phyloP scores from a whole-genome alignment of 2,113 vertebrate genomes.

The Sander vitreus region DNA sequence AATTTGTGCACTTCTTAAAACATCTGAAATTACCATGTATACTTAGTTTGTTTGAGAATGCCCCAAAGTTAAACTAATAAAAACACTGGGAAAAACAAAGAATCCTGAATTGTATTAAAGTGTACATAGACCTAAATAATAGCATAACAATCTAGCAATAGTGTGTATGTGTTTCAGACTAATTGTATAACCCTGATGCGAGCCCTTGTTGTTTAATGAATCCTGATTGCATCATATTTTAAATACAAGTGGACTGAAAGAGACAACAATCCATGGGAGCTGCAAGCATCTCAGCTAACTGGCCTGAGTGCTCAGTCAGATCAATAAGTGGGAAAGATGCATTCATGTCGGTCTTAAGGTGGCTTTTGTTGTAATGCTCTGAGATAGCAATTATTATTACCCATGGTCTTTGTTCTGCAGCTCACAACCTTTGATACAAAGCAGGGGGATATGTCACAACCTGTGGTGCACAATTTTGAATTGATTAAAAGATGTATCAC shows the following conservation, averaged over 20 bases:
- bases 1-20: background rate
- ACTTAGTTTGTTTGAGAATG: background rate
- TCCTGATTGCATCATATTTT: constrained; percentile 51
- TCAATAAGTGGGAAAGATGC: constrained; percentile 80
- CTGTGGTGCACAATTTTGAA: background rate
- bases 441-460: background rate
- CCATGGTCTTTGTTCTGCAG: background rate
- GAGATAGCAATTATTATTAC: constrained; percentile 10
- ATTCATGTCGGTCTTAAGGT: constrained; percentile 77
- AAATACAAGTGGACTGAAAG: constrained; percentile 42
- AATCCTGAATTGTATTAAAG: background rate
- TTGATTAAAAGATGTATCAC: background rate
- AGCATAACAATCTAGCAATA: background rate
- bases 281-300: constrained; percentile 68
- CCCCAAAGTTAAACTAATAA: background rate
- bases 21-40: background rate
- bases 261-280: constrained; percentile 47
- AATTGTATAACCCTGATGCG: background rate
- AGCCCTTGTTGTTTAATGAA: constrained; percentile 4
- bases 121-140: background rate
- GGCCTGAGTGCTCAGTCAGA: constrained; percentile 77
- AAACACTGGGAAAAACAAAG: constrained; percentile 5
- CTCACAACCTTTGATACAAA: background rate
- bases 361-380: constrained; percentile 47
- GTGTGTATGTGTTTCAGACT: background rate